Evolutionary conservation across 2,797 vertebrate genomes (phyloP), one percentile per base, ranked within the genome.

Genomic region (Chaetophractus vellerosus): DNA sequence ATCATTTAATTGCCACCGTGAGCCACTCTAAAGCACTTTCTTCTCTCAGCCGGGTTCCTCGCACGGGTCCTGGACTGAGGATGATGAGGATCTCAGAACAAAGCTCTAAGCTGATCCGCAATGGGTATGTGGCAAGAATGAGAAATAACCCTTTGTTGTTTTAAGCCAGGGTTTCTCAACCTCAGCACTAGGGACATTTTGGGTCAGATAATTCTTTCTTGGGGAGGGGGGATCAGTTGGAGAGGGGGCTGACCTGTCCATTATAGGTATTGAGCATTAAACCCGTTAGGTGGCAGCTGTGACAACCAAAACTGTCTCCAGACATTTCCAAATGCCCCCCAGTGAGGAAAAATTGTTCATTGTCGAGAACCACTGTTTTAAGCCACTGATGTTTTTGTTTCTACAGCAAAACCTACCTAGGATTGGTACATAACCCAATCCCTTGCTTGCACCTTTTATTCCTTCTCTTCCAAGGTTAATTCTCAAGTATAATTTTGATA

Each of bases 381-480:
- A 76, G 9, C 31, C 18, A 69, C 66, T 83, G 61, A 88, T 12
- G 83, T 61, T 88, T 86, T 63, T 91, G n/a, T 75, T 72, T 45
- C 59, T 64, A 7, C 1, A 28, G 21, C 16, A 55, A 72, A 81
- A 88, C 9, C n/a, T 75, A 7, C 19, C 31, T 68, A 59, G 24
- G 36, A 81, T 12, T 66, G 26, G 10, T 36, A 33, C 2, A 26
- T 45, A 41, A 19, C 14, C 36, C 15, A 68, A 16, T 50, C 50
- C 18, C 48, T 76, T 93, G 72, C n/a, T 85, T 76, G 79, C 28
- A 24, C 69, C 59, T 94, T 63, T 95, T 55, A 66, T 4, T 94
- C 15, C 3, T 52, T 76, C 12, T 19, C 48, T 91, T 85, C 16
- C 82, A 80, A 95, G 76, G 12, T 72, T 59, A 78, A 88, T 93